Base-by-base conservation (phyloP, 1,140 invertebrate genomes). In the Zaprionus davidi region DNA sequence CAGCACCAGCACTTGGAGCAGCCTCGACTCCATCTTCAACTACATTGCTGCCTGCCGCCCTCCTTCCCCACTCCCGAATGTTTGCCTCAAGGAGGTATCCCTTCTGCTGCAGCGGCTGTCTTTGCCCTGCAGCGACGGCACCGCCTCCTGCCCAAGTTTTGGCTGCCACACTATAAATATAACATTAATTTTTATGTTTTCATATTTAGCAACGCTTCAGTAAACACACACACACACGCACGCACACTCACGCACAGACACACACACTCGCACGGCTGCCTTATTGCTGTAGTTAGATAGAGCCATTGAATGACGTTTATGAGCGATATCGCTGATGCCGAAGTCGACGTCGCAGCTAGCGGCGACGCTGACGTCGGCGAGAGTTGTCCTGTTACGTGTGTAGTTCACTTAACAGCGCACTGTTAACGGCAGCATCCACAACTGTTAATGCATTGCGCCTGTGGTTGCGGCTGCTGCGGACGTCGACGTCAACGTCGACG, bases 141-240 rank as follows among this genome's bases (percentile, higher is more conserved):
- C 76, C 84, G 78, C 81, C 84, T 88, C 68, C 71, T 88, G 84
- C 84, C 64, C 74, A 76, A 71, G 63, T 84, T 78, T 78, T 81
- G 70, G 84, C 81, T 74, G 81, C 84, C 84, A 87, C 85, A 87
- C 84, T 90, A 88, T 88, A 88, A 88, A 88, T 88, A 88, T 84
- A 90, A 88, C 84, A 88, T 88, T 88, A 88, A 88, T 88, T 88
- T 88, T 88, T 88, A 88, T 88, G 84, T 70, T 88, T 88, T 87
- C 84, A 87, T 87, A 87, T 87, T 87, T 87, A 87, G 84, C 70
- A 73, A 81, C 84, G 84, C 84, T 88, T 87, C 78, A 80, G 79
- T 86, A 71, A 85, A 67, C 82, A 76, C 71, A 79, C 78, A 74
- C 60, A 75, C 67, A 75, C 78, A 71, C 58, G 57, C 58, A 66